A percentile compares a stretch with the other conserved stretches of the same genome.
Evolutionary conservation across 2,888 invertebrate species (phyloP).

Genomic region (Hyppa rectilinea): DNA sequence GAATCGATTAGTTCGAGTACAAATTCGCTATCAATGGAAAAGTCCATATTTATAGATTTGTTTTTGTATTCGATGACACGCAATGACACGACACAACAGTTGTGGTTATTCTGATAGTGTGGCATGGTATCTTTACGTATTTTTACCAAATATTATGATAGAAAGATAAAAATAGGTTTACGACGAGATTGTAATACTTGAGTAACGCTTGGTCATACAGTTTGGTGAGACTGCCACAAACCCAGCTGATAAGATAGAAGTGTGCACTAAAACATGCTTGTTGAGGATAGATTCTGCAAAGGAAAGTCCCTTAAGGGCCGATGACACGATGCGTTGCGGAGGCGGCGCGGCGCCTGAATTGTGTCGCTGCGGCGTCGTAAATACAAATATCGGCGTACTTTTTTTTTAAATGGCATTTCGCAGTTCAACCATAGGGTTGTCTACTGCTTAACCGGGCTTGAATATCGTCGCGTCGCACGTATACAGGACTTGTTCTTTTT

Average conservation of each 20-base stretch:
- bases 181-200: conserved; percentile 17
- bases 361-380: too few relatives aligned
- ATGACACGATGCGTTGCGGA: too few relatives aligned
- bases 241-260: conserved; percentile 46
- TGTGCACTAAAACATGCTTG: conserved; percentile 11
- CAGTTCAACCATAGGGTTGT: too few relatives aligned
- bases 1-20: background rate
- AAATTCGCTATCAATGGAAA: conserved; percentile 8
- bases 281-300: conserved; percentile 4
- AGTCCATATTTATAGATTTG: background rate
- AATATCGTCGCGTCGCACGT: too few relatives aligned
- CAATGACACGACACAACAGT: conserved; percentile 20
- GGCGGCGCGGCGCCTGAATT: too few relatives aligned
- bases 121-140: conserved; percentile 41
- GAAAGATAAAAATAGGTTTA: conserved; percentile 28
- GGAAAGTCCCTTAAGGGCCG: background rate
- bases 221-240: conserved; percentile 27
- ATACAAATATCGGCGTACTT: too few relatives aligned
- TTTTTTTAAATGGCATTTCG: too few relatives aligned
- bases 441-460: too few relatives aligned
- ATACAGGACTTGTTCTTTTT: too few relatives aligned
- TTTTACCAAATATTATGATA: conserved; percentile 39
- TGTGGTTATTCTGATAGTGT: conserved; percentile 22
- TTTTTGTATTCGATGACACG: background rate
- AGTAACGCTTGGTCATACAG: conserved; percentile 26